Percentiles rank a stretch among this genome's conserved stretches.
Evolutionary conservation across 2,888 invertebrate species (phyloP).

Genomic region (Amiota mariae): DNA sequence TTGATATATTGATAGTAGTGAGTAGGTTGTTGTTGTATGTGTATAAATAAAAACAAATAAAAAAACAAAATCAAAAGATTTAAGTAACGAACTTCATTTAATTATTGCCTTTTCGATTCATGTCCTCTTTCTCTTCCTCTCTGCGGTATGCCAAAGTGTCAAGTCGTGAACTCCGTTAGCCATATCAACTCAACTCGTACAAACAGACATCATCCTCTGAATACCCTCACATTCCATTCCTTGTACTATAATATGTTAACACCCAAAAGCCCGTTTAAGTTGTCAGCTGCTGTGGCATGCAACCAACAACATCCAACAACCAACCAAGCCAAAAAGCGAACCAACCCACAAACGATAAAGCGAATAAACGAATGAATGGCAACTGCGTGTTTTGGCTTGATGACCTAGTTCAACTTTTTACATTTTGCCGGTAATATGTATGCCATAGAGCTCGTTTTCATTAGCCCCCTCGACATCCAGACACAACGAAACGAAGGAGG

Average conservation of each 20-base stretch:
- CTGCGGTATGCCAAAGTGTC: constrained; percentile 44
- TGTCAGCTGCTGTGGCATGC: constrained; percentile 38
- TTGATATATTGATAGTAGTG: background rate
- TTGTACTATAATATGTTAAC: background rate
- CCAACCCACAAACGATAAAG: background rate
- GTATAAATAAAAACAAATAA: background rate
- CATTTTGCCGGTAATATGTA: constrained; percentile 68
- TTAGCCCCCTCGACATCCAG: constrained; percentile 46
- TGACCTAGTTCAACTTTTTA: constrained; percentile 71
- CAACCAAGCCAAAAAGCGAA: background rate
- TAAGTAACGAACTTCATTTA: constrained; percentile 28
- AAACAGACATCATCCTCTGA: background rate
- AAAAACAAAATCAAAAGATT: constrained; percentile 25
- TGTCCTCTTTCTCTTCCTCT: constrained; percentile 3
- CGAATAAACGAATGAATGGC: constrained; percentile 38
- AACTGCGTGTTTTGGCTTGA: constrained; percentile 61
- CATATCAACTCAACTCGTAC: no score
- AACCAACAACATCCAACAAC: constrained; percentile 28
- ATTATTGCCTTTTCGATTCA: constrained; percentile 9
- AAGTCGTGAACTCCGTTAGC: constrained; percentile 46
- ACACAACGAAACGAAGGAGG: no score
- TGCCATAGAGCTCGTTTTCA: constrained; percentile 59
- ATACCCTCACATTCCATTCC: background rate
- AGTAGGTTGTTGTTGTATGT: background rate
- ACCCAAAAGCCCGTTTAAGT: background rate